Evolutionary conservation across 2,797 vertebrate species (phyloP).

Genomic region (Prionace glauca): DNA sequence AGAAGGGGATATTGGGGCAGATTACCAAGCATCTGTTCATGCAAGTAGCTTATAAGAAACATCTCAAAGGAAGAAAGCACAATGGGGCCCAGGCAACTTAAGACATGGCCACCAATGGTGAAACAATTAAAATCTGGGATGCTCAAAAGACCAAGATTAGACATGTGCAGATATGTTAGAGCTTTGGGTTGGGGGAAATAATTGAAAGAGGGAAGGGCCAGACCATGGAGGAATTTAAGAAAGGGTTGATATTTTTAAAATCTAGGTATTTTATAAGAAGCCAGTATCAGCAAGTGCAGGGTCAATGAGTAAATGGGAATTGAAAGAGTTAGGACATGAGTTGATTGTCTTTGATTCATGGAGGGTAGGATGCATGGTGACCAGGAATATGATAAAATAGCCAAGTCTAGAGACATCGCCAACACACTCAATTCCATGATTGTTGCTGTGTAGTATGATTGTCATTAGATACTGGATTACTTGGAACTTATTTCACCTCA

Average conservation of each 20-base stretch:
- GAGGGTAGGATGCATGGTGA: not conserved
- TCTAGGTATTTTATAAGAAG: not conserved
- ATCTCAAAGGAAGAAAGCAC: no score
- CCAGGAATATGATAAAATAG: not conserved
- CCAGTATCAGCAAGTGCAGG: not conserved
- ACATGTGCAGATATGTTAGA: no score
- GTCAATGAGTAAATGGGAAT: not conserved
- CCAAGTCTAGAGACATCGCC: not conserved
- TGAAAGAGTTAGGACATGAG: not conserved
- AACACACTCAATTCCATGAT: not conserved
- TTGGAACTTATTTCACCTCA: not conserved
- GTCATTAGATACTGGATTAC: not conserved
- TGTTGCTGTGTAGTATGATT: not conserved
- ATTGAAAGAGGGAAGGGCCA: no score
- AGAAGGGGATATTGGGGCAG: no score
- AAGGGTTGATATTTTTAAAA: not conserved
- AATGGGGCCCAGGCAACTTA: not conserved
- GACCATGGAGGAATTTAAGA: not conserved
- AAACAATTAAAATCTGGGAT: not conserved
- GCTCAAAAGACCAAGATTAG: no score
- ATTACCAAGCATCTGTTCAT: no score
- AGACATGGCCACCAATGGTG: not conserved
- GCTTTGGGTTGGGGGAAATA: no score
- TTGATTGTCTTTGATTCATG: not conserved
- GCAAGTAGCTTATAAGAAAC: no score